Percentiles rank a stretch among this genome's conserved stretches.
phyloP scores from a whole-genome alignment of 2,888 invertebrate species.

The Dione vanillae region DNA sequence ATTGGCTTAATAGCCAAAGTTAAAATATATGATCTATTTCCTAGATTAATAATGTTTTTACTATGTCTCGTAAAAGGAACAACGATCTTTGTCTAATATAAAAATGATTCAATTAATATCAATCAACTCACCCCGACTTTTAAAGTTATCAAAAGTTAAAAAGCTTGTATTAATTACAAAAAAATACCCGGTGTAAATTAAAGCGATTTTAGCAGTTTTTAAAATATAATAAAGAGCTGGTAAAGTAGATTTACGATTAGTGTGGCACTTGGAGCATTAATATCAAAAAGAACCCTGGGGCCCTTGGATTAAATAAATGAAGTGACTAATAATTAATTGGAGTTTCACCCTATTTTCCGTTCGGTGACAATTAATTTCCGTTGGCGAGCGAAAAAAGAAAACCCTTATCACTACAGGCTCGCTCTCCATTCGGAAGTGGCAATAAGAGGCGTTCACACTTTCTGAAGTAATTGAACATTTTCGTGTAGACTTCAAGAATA shows the following conservation, averaged over 20 bases:
- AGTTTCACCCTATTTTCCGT: constrained; percentile 84
- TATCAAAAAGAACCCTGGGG: constrained; percentile 74
- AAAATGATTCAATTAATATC: constrained; percentile 4
- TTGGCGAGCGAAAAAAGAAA: constrained; percentile 75
- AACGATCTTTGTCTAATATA: not conserved
- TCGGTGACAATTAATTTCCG: constrained; percentile 84
- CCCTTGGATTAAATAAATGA: constrained; percentile 82
- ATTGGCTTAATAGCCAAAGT: too few relatives aligned
- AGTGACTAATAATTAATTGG: constrained; percentile 84
- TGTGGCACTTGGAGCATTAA: constrained; percentile 74
- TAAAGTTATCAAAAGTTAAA: not conserved
- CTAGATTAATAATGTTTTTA: too few relatives aligned
- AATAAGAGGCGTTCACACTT: constrained; percentile 62
- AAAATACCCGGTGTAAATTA: constrained; percentile 15
- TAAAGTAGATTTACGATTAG: constrained; percentile 66
- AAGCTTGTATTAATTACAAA: constrained; percentile 12
- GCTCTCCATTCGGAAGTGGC: constrained; percentile 71
- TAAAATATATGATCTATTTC: constrained; percentile 15
- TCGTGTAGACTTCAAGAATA: not conserved
- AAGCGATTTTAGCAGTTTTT: constrained; percentile 37
- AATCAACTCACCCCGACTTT: not conserved
- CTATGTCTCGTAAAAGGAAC: not conserved
- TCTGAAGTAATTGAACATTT: constrained; percentile 35
- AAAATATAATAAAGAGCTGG: constrained; percentile 52
- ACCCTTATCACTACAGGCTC: constrained; percentile 79